Evolutionary conservation across 2,797 vertebrate species (phyloP), one percentile per base, ranked within the genome.

Genomic region (Buceros bicornis): DNA sequence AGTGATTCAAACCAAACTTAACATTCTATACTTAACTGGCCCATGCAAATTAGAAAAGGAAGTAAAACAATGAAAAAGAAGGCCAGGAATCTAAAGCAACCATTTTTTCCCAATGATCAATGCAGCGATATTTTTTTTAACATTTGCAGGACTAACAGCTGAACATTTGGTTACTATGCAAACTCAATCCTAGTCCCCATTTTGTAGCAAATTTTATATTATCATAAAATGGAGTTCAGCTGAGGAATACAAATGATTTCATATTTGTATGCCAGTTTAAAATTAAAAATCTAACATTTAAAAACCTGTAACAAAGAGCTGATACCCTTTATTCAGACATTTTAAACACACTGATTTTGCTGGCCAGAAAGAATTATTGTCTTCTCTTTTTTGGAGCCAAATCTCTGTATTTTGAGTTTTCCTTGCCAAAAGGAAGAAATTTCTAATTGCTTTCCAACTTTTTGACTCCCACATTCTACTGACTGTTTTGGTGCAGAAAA

Each of bases 401-500:
- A 3, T 10, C 22, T 43, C 67, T 77, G 10, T 16, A 37, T 50
- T 87, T 84, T 80, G 11, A 64, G 1, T 69, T 81, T 88, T 86
- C 2, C 28, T 47, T 93, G 65, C 50, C 61, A 82, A 93, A 81
- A 35, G 19, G 31, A 82, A 70, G 42, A 88, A 50, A 33, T 50
- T 47, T 56, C 87, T 45, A 80, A 76, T 84, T 78, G 29, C 43
- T 72, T 86, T 94, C 40, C 28, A 60, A 26, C 54, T 81, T 93
- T 89, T 84, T 86, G 54, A 88, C 48, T 84, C 47, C 60, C n/a
- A 67, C 14, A 53, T 82, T 84, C 33, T 35, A 48, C 51, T 70
- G 89, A 54, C 50, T 77, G 28, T 70, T 92, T 83, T 82, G 29
- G 31, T 90, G 66, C 26, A 61, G 69, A 88, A 93, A 88, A 83